Evolutionary conservation across 2,888 invertebrate species (phyloP).

Genomic region (Epistrophe grossulariae): DNA sequence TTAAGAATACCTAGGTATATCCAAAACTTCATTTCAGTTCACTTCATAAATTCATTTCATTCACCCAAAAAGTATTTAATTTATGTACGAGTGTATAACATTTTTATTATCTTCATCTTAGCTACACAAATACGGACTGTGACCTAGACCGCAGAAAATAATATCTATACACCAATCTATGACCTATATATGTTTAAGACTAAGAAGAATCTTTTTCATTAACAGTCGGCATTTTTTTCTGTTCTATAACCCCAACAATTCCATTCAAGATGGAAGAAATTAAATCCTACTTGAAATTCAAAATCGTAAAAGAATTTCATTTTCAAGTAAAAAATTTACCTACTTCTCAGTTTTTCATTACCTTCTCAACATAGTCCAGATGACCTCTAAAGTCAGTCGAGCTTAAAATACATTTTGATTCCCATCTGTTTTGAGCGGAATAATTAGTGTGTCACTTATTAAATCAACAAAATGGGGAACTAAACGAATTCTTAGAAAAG

Average conservation of each 20-base stretch:
- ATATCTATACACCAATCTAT: too few relatives aligned
- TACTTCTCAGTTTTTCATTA: slow-evolving; percentile 78
- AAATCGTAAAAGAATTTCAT: slow-evolving; percentile 37
- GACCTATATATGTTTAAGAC: slow-evolving; percentile 1
- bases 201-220: slow-evolving; percentile 24
- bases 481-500: slow-evolving; percentile 52
- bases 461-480: slow-evolving; percentile 45
- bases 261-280: slow-evolving; percentile 1
- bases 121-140: too few relatives aligned
- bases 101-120: too few relatives aligned
- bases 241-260: neutral
- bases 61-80: too few relatives aligned
- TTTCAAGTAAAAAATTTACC: slow-evolving; percentile 50
- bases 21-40: too few relatives aligned
- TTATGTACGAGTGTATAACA: too few relatives aligned
- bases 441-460: slow-evolving; percentile 54
- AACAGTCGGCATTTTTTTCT: neutral
- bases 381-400: slow-evolving; percentile 83
- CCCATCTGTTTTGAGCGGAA: slow-evolving; percentile 6
- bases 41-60: too few relatives aligned
- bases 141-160: too few relatives aligned
- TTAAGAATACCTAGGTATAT: too few relatives aligned
- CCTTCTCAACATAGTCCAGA: slow-evolving; percentile 80
- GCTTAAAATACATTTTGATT: slow-evolving; percentile 53
- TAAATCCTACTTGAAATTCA: slow-evolving; percentile 39